Evolutionary conservation across 2,797 vertebrate genomes (phyloP).

Genomic region (Intellagama lesueurii): DNA sequence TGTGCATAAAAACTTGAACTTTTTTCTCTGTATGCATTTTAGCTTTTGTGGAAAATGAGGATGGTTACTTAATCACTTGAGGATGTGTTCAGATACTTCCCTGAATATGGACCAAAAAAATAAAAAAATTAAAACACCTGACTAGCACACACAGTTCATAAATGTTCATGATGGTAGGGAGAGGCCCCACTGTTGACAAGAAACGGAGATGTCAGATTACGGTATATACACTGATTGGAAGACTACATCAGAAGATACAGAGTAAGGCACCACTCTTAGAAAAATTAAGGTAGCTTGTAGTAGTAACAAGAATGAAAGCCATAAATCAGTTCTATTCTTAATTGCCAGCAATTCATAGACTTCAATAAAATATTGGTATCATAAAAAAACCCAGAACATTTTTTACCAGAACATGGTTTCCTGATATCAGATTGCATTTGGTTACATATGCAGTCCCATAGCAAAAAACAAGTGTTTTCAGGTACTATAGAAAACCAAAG

Average conservation of each 20-base stretch:
- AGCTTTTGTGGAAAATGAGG: slow-evolving; percentile 67
- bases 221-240: slow-evolving; percentile 81
- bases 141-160: slow-evolving; percentile 64
- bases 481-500: slow-evolving; percentile 66
- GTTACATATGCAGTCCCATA: slow-evolving; percentile 69
- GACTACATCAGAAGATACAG: slow-evolving; percentile 81
- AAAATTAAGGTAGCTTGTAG: slow-evolving; percentile 82
- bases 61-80: slow-evolving; percentile 64
- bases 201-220: slow-evolving; percentile 68
- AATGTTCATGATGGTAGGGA: slow-evolving; percentile 67
- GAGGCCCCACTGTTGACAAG: slow-evolving; percentile 58
- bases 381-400: slow-evolving; percentile 65
- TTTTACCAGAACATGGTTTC: slow-evolving; percentile 79
- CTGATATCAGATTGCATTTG: slow-evolving; percentile 73
- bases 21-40: slow-evolving; percentile 65
- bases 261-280: slow-evolving; percentile 90
- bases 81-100: slow-evolving; percentile 66
- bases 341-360: slow-evolving; percentile 80
- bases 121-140: slow-evolving; percentile 54
- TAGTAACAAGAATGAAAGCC: slow-evolving; percentile 79
- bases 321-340: slow-evolving; percentile 76
- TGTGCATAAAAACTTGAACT: slow-evolving; percentile 75
- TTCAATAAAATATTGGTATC: slow-evolving; percentile 74
- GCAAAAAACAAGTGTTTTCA: slow-evolving; percentile 59
- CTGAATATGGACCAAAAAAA: slow-evolving; percentile 37